phyloP scores from a whole-genome alignment of 1,140 invertebrate species.

The Ceratosolen solmsi region DNA sequence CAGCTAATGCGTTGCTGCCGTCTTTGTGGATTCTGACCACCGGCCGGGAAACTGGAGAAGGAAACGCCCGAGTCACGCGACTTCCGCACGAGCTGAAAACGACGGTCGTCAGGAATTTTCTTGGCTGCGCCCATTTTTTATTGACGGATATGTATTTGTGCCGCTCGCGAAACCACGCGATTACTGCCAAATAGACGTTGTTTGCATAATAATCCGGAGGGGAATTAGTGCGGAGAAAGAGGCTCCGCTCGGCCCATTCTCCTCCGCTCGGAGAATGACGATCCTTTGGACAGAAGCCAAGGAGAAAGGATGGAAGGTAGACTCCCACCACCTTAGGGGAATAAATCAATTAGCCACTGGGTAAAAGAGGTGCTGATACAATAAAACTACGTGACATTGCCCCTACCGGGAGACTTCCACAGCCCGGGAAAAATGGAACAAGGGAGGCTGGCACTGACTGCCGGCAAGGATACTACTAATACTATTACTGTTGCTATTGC shows the following conservation, averaged over 20 bases:
- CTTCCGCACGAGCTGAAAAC: slow-evolving; percentile 64
- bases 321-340: slow-evolving; percentile 9
- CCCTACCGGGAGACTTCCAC: slow-evolving; percentile 19
- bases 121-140: not conserved
- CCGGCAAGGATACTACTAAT: too few relatives aligned
- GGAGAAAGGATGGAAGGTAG: too few relatives aligned
- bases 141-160: too few relatives aligned
- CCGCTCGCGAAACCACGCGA: not conserved
- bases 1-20: too few relatives aligned
- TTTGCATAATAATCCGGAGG: not conserved
- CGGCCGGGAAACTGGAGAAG: slow-evolving; percentile 30
- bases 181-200: not conserved
- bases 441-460: not conserved
- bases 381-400: slow-evolving; percentile 60
- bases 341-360: slow-evolving; percentile 65
- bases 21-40: not conserved
- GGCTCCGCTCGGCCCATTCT: too few relatives aligned
- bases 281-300: slow-evolving; percentile 45
- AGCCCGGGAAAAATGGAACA: not conserved
- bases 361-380: slow-evolving; percentile 58
- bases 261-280: slow-evolving; percentile 27
- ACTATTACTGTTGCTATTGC: too few relatives aligned
- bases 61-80: slow-evolving; percentile 58
- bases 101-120: not conserved
- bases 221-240: slow-evolving; percentile 47